Conservation (phyloP, 2,888 invertebrate genomes). For the Rhagonycha fulva region DNA sequence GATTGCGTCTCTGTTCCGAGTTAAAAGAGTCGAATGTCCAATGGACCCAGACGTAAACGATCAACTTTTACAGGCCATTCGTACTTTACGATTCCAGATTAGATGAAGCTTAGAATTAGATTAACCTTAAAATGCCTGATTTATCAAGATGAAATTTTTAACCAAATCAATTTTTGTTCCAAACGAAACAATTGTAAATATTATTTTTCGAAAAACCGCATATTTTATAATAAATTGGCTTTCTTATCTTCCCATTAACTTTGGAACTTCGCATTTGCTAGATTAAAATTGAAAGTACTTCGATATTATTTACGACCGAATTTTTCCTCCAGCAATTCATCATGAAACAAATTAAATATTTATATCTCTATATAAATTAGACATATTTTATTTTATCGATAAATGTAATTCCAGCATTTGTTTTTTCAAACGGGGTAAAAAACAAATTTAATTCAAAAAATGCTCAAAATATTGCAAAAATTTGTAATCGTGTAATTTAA, state of each 20-base stretch:
- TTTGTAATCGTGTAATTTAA: background rate
- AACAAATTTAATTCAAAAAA: background rate
- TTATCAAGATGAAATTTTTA: constrained; percentile 4
- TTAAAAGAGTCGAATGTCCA: constrained; percentile 20
- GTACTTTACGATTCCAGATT: constrained; percentile 24
- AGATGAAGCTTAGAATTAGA: constrained; percentile 20
- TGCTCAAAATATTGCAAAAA: background rate
- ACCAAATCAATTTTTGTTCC: constrained; percentile 12
- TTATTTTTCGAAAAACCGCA: background rate
- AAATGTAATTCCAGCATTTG: background rate
- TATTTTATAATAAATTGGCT: background rate
- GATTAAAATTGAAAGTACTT: background rate
- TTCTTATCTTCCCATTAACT: background rate
- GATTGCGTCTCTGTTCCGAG: constrained; percentile 18
- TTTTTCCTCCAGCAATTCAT: background rate
- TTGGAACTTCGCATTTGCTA: background rate
- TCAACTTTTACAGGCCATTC: constrained; percentile 23
- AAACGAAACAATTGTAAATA: background rate
- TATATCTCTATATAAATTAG: background rate
- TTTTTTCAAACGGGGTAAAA: background rate
- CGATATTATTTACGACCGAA: background rate
- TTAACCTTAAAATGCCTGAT: constrained; percentile 21
- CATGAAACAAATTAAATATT: background rate
- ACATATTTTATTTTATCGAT: background rate
- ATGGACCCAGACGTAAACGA: constrained; percentile 22